Base-by-base conservation (phyloP, 2,797 vertebrate genomes). In the Phoxinus dragarum region DNA sequence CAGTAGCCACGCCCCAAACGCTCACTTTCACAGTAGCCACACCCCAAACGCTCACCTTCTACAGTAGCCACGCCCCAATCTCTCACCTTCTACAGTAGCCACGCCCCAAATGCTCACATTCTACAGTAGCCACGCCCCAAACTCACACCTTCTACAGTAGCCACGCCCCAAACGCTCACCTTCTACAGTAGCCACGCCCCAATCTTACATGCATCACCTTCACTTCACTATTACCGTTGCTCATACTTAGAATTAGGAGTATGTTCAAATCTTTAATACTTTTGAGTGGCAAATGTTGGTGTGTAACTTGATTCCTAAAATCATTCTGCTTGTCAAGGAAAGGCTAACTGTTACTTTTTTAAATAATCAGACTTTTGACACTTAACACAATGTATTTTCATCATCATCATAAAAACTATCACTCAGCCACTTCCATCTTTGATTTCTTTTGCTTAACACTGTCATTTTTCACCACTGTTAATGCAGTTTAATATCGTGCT, bases 361-460 rank as follows among this genome's bases (percentile, higher is more conserved):
- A 75, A 75, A 31, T 38, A 10, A 12, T 56, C 11, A 38, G 5
- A 38, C 49, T 23, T 34, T 5, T 36, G 19, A n/a, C 31, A 36
- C 42, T n/a, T 49, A 42, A 56, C 49, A 76, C 34, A 36, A 40
- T 16, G 3, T 16, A n/a, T 16, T 12, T 10, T 3, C 47, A 47
- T 47, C 12, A 40, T 56, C 31, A 59, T 77, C 74, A 77, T 76
- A n/a, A 79, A 79, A 47, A 19, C 40, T 2, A 14, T 79, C 59
- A 14, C 59, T 66, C 59, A 21, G 59, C 38, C 40, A 3, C 56
- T 64, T 79, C 56, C n/a, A 66, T 31, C 40, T 79, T 47, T 40
- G 31, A 66, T 36, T 59, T 56, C 47, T 40, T 44, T 44, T 67
- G 59, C 56, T 81, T 87, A 81, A 81, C 74, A 34, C 19, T 38